These are phyloP conservation scores for Phyllostomus hastatus DNA, from an alignment of 2,113 vertebrate genomes.

Conservation along the genomic window DNA sequence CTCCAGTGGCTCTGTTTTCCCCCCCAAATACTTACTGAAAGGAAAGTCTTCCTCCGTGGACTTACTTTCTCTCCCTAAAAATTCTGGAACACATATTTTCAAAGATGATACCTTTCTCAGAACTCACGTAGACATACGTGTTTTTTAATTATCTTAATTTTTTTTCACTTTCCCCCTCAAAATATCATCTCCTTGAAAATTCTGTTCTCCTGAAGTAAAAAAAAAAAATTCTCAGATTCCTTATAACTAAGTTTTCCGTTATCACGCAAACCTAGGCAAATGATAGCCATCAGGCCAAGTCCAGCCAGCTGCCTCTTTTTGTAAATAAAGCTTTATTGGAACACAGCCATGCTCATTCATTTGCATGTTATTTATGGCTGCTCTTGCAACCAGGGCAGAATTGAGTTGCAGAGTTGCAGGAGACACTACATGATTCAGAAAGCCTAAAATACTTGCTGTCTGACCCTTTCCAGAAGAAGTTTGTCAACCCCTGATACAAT, in stretches of 20 bases:
- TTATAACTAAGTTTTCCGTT: background rate
- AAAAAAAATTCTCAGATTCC: background rate
- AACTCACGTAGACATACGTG: background rate
- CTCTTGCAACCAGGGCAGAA: background rate
- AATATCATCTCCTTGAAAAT: background rate
- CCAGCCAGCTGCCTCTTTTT: background rate
- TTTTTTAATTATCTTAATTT: background rate
- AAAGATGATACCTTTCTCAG: background rate
- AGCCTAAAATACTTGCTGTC: background rate
- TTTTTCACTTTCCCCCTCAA: background rate
- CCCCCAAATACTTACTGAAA: background rate
- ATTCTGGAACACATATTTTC: background rate
- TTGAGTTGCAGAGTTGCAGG: background rate
- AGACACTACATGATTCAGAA: background rate
- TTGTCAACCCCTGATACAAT: background rate
- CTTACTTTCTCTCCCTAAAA: background rate
- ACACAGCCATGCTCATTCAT: background rate
- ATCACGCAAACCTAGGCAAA: background rate
- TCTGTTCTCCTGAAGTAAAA: background rate
- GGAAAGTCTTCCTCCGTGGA: background rate
- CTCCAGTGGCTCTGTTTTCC: background rate
- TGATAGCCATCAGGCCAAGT: background rate
- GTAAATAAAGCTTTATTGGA: constrained; percentile 12
- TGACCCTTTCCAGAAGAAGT: background rate
- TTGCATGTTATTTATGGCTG: background rate